Evolutionary conservation across 2,797 vertebrate genomes (phyloP), one percentile per base, ranked within the genome.

Genomic region (Sebastes glaucus): DNA sequence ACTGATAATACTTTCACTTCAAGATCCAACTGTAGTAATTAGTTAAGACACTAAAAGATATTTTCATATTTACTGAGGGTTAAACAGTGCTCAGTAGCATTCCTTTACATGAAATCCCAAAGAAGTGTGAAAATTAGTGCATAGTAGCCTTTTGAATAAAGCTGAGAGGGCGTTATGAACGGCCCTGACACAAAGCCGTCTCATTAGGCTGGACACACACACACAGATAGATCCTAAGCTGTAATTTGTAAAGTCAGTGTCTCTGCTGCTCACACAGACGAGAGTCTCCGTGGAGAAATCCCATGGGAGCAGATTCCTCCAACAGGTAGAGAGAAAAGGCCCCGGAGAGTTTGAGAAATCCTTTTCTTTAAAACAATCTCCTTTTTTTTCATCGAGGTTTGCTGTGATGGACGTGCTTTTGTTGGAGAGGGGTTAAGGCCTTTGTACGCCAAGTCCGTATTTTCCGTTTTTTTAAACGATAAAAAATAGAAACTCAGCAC

Each of bases 231-330:
- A 68, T 64, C 3, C 8, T 23, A 63, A 68, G 64, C 73, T 80
- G 35, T 62, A 13, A 71, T 86, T 77, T 87, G 89, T 94, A 88
- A 96, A 97, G 96, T 86, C 92, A 90, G 95, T 97, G 88, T 96
- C 93, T 97, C 96, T 94, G 92, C 92, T 93, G 90, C 90, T 96
- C 95, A 96, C 96, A 56, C 97, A 98, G 97, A 97, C 95, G 96
- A 95, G 97, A 97, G 94, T 95, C 96, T 96, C 95, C 96, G 10
- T 97, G 97, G 97, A 97, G 96, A 97, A 97, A 96, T 96, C 95
- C 96, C 90, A 95, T 96, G 95, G 95, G 92, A 96, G 96, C 96
- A 97, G 97, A 98, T 94, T 95, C 96, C 90, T 95, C 96, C 94
- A 97, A 90, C 97, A 98, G 97, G 97, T 98, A 98, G 90, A 91